Conservation (phyloP, 1,140 invertebrate species). For the Asbolus verrucosus region DNA sequence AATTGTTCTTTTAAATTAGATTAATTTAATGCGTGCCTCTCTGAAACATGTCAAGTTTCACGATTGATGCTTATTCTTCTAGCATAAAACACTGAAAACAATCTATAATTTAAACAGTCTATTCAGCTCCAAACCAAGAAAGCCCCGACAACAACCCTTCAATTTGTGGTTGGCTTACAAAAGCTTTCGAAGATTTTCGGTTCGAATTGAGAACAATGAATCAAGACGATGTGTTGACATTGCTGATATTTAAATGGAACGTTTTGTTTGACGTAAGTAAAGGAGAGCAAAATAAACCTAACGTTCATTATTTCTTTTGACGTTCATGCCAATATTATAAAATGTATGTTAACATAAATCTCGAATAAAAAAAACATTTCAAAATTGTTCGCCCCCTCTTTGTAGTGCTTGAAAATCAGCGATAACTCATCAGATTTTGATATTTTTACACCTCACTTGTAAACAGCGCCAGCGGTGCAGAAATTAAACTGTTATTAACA, state of each 20-base stretch:
- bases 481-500: slow-evolving; percentile 22
- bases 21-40: too few species aligned
- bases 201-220: slow-evolving; percentile 3
- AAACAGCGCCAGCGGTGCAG: too few species aligned
- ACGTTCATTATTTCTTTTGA: slow-evolving; percentile 19
- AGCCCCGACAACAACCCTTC: slow-evolving; percentile 16
- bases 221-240: slow-evolving; percentile 3
- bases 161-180: slow-evolving; percentile 21
- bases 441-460: slow-evolving; percentile 17
- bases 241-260: slow-evolving; percentile 3
- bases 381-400: too few species aligned
- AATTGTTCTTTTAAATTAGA: too few species aligned
- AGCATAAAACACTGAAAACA: slow-evolving; percentile 4
- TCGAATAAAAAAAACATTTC: too few species aligned
- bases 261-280: slow-evolving; percentile 28
- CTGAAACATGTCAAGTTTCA: too few species aligned
- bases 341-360: too few species aligned
- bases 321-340: slow-evolving; percentile 22
- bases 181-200: slow-evolving; percentile 10
- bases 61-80: not conserved
- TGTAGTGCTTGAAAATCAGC: too few species aligned
- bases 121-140: slow-evolving; percentile 1
- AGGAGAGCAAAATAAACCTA: slow-evolving; percentile 10
- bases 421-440: too few species aligned
- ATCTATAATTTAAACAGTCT: slow-evolving; percentile 21